Percentiles rank a stretch among this genome's conserved stretches.
These are phyloP conservation scores for Tursiops truncatus DNA, from an alignment of 2,113 vertebrate genomes.

Conservation along the genomic window DNA sequence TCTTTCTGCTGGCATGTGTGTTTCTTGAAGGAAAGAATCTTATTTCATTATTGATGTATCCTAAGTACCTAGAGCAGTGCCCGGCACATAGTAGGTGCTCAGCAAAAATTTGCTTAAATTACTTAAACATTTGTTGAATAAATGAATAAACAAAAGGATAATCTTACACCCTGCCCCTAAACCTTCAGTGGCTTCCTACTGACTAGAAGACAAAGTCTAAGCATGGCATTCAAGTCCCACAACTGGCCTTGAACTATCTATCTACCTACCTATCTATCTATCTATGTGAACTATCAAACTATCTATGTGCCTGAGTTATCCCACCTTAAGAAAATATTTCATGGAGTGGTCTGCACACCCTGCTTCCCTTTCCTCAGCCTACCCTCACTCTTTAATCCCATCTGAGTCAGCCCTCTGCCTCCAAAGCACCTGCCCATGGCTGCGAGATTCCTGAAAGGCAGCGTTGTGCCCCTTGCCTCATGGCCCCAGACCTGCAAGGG, in stretches of 20 bases:
- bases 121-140: background rate
- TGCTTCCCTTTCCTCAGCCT: background rate
- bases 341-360: background rate
- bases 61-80: background rate
- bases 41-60: background rate
- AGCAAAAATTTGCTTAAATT: background rate
- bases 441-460: background rate
- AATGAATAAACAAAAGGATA: background rate
- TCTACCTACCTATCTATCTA: background rate
- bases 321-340: background rate
- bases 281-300: background rate
- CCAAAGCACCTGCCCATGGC: too few relatives aligned
- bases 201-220: slow-evolving; percentile 8
- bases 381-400: background rate
- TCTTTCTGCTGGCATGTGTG: background rate
- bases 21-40: background rate
- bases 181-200: background rate
- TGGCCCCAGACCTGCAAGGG: background rate
- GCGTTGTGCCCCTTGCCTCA: background rate
- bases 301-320: background rate
- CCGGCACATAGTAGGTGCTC: background rate
- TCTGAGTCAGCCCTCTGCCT: background rate
- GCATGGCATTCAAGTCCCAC: background rate
- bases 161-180: background rate
- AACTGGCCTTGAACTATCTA: background rate